These are phyloP conservation scores for Drosophila yakuba DNA, from an alignment of 1,140 invertebrate genomes.

Conservation along the genomic window DNA sequence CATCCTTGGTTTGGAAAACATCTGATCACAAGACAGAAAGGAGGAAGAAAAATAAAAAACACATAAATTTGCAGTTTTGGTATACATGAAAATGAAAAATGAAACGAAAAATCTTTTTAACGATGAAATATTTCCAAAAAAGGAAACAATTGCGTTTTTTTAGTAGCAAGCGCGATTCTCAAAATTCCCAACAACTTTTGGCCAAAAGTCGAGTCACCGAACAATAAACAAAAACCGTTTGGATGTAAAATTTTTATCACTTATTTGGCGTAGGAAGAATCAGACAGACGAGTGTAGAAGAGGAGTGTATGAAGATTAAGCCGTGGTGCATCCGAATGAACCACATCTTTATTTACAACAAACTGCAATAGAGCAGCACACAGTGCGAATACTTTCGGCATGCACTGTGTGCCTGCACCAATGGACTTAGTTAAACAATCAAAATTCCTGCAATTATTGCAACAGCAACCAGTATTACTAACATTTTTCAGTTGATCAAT, in stretches of 20 bases:
- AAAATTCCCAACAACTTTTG: constrained; percentile 66
- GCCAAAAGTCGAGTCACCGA: constrained; percentile 30
- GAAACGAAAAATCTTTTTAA: constrained; percentile 38
- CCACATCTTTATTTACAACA: constrained; percentile 61
- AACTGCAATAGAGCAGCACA: constrained; percentile 73
- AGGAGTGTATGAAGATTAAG: constrained; percentile 31
- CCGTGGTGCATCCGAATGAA: constrained; percentile 27
- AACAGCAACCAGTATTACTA: constrained; percentile 32
- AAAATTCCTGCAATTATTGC: constrained; percentile 47
- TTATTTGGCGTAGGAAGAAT: constrained; percentile 77
- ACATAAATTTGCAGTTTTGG: constrained; percentile 77
- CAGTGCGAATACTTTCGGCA: constrained; percentile 61
- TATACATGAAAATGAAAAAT: constrained; percentile 51
- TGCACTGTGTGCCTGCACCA: constrained; percentile 59
- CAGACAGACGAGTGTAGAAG: constrained; percentile 35
- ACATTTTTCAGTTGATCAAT: constrained; percentile 41
- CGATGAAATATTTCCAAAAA: constrained; percentile 44
- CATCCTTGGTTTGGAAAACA: constrained; percentile 80
- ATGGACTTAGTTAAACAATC: constrained; percentile 53
- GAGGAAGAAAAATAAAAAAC: constrained; percentile 25
- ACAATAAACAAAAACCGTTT: constrained; percentile 49
- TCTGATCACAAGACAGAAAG: constrained; percentile 78
- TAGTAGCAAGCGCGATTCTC: constrained; percentile 82
- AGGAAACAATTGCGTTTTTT: constrained; percentile 76
- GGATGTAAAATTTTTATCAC: constrained; percentile 81